These are phyloP conservation scores for Rhynchophorus ferrugineus DNA, from an alignment of 1,140 invertebrate genomes.

Conservation along the genomic window DNA sequence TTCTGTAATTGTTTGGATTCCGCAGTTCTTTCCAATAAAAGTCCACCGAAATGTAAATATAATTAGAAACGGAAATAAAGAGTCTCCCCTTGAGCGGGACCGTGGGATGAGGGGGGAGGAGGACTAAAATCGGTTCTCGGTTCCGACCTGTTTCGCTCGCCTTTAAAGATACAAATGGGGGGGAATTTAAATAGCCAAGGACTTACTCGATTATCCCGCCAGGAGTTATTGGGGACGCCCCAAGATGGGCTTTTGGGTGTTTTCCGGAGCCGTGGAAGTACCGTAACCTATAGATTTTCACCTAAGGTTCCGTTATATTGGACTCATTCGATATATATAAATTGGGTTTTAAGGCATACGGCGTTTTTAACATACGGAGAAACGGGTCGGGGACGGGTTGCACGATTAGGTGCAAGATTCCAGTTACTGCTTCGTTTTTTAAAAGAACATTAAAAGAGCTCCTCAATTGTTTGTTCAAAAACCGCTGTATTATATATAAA, in stretches of 20 bases:
- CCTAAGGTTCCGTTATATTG: no score
- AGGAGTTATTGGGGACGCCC: constrained; percentile 8
- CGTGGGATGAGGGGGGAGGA: no score
- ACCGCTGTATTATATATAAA: no score
- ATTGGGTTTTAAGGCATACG: no score
- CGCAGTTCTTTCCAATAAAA: constrained; percentile 22
- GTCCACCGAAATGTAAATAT: constrained; percentile 22
- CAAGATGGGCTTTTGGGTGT: not conserved
- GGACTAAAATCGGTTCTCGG: constrained; percentile 11
- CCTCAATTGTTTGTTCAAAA: no score
- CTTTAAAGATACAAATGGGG: constrained; percentile 14
- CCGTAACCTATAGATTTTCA: constrained; percentile 4
- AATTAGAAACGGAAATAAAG: constrained; percentile 21
- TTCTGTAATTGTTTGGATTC: constrained; percentile 19
- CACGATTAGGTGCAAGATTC: no score
- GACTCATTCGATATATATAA: no score
- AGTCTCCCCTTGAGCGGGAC: not conserved
- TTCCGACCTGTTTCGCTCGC: constrained; percentile 8
- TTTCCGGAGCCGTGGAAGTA: not conserved
- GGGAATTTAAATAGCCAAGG: constrained; percentile 11
- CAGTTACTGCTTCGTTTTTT: no score
- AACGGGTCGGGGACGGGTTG: no score
- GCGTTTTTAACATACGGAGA: no score
- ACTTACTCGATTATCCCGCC: constrained; percentile 11
- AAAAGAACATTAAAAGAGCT: no score